Evolutionary conservation across 2,797 vertebrate species (phyloP), one percentile per base, ranked within the genome.

Genomic region (Sylvilagus floridanus): DNA sequence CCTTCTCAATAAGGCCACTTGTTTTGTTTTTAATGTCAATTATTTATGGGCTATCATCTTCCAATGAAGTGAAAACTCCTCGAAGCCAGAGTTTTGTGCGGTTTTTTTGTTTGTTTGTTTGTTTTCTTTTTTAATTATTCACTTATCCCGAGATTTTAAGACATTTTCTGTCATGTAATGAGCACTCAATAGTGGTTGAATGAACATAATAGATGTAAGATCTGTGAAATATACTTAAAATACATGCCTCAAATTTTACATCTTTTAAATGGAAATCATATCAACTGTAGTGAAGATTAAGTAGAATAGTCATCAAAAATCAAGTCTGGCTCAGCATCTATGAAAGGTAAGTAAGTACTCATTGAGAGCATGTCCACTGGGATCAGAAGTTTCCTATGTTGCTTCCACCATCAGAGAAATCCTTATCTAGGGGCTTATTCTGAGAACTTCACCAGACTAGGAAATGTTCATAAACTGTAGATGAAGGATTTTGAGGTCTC

Each of bases 81-180:
- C 7, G 11, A 92, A 82, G 21, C 12, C 24, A 73, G 6, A 4
- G 50, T 47, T 47, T 47, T 47, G 42, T 47, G 42, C 5, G 54
- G 1, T 57, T 21, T 57, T 57, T 57, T 57, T 21, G n/a, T 57
- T 16, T 57, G 54, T 57, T 57, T 57, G 16, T 57, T 19, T 19
- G 14, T 57, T 57, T 57, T 83, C 14, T 96, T 50, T 54, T 62
- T 87, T 62, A 88, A 72, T 78, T 86, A 71, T 22, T 86, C 11
- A 14, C 77, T 28, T 66, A 66, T 42, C 11, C n/a, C 24, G 50
- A 68, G 12, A 89, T n/a, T 22, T 21, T 76, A 52, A 76, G n/a
- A 47, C 9, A 37, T 13, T 28, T 30, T 37, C n/a, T 75, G 19
- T 2, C 24, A 89, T 47, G 4, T 35, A 24, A 13, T 69, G 77